Evolutionary conservation across 1,140 invertebrate species (phyloP).

Genomic region (Cyclina sinensis): DNA sequence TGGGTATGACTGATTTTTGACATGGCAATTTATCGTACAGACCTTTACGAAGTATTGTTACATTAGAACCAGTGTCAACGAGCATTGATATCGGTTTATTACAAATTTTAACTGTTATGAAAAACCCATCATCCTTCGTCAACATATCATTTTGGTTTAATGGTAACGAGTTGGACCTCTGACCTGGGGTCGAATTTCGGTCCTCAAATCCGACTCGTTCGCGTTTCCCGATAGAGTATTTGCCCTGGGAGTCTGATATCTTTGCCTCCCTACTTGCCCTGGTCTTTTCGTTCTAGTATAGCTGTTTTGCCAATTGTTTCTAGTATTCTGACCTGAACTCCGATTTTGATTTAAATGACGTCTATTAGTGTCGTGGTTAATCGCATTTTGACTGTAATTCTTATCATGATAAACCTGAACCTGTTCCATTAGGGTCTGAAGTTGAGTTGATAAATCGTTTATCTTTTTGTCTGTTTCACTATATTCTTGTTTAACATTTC

Average conservation of each 20-base stretch:
- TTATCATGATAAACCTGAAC: neutral
- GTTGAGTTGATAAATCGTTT: slow-evolving; percentile 4
- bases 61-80: slow-evolving; percentile 55
- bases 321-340: neutral
- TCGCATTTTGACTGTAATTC: neutral
- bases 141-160: too few relatives aligned
- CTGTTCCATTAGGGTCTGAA: neutral
- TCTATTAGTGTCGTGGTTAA: neutral
- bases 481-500: neutral
- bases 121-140: too few relatives aligned
- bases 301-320: neutral
- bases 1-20: too few relatives aligned
- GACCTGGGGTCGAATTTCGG: too few relatives aligned
- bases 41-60: too few relatives aligned
- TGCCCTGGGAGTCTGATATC: too few relatives aligned
- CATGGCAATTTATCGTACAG: too few relatives aligned
- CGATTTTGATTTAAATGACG: neutral
- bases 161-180: too few relatives aligned
- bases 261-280: neutral
- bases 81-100: too few relatives aligned
- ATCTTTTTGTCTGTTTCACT: slow-evolving; percentile 19
- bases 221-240: slow-evolving; percentile 37
- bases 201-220: slow-evolving; percentile 27
- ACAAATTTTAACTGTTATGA: too few relatives aligned
- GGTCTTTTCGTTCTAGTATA: neutral